These are phyloP conservation scores for Noturus placidus DNA, from an alignment of 2,113 vertebrate species.

Conservation along the genomic window DNA sequence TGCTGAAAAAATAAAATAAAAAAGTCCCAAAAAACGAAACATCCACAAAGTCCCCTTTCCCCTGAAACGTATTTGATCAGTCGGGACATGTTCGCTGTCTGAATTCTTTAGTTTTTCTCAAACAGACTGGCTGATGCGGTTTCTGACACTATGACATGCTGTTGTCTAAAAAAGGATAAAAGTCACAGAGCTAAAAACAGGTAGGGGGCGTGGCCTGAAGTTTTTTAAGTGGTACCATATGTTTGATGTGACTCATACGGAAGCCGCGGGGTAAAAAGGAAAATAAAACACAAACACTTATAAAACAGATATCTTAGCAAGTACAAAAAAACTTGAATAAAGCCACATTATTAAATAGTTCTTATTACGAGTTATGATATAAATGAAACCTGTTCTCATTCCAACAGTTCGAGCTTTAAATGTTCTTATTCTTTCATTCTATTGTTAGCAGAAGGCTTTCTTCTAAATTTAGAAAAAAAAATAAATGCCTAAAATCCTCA, in stretches of 20 bases:
- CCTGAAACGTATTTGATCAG: slow-evolving; percentile 8
- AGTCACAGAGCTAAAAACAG: neutral
- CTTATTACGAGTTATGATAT: neutral
- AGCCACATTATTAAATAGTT: neutral
- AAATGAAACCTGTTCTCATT: neutral
- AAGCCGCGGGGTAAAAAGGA: neutral
- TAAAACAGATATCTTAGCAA: neutral
- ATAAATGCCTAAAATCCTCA: neutral
- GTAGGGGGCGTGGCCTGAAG: slow-evolving; percentile 14
- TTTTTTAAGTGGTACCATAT: neutral
- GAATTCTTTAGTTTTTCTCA: slow-evolving; percentile 23
- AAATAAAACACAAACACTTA: neutral
- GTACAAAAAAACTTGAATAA: neutral
- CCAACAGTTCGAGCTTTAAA: too few species aligned
- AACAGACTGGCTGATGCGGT: slow-evolving; percentile 18
- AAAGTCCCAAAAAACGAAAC: too few species aligned
- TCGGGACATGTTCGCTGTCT: slow-evolving; percentile 3
- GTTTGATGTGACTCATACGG: neutral
- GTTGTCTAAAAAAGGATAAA: neutral
- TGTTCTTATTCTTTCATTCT: neutral
- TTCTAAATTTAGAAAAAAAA: neutral
- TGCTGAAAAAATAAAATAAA: neutral
- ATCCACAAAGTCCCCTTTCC: neutral
- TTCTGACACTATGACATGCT: neutral
- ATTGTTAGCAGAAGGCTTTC: neutral